Percentiles rank a stretch among this genome's conserved stretches.
phyloP scores from a whole-genome alignment of 2,113 vertebrate species.

The Ramphastos sulfuratus region DNA sequence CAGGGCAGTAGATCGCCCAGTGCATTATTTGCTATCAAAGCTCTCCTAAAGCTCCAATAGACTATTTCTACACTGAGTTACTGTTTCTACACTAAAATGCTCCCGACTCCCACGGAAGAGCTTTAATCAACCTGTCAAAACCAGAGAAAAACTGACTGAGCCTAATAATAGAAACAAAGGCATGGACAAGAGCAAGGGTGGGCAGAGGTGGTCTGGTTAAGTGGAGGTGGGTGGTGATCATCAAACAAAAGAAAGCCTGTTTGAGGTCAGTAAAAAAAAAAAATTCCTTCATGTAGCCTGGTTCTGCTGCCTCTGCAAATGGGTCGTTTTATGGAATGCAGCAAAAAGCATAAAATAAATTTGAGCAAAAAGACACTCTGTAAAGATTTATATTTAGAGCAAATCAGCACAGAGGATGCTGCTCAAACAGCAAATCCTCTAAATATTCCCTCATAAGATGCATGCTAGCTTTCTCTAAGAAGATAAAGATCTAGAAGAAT shows the following conservation, averaged over 20 bases:
- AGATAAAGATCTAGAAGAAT: constrained; percentile 25
- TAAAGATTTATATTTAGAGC: not conserved
- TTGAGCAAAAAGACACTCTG: not conserved
- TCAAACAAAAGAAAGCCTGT: not conserved
- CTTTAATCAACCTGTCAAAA: constrained; percentile 23
- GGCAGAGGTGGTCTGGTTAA: not conserved
- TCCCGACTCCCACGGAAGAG: not conserved
- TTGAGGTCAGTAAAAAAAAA: not conserved
- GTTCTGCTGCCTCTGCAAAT: not conserved
- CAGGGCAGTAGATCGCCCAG: constrained; percentile 47
- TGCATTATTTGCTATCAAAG: constrained; percentile 55
- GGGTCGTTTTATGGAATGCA: not conserved
- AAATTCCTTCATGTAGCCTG: not conserved
- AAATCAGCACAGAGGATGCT: not conserved
- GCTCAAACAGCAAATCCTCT: not conserved
- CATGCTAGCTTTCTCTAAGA: not conserved
- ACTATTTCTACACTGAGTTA: not conserved
- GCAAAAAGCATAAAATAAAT: constrained; percentile 6
- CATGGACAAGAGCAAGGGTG: not conserved
- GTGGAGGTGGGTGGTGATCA: accelerated
- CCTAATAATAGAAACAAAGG: not conserved
- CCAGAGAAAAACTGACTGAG: not conserved
- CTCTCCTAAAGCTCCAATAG: constrained; percentile 20
- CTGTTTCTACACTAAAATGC: not conserved
- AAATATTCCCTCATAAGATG: not conserved